Evolutionary conservation across 1,140 invertebrate genomes (phyloP).

Genomic region (Drosophila pandora): DNA sequence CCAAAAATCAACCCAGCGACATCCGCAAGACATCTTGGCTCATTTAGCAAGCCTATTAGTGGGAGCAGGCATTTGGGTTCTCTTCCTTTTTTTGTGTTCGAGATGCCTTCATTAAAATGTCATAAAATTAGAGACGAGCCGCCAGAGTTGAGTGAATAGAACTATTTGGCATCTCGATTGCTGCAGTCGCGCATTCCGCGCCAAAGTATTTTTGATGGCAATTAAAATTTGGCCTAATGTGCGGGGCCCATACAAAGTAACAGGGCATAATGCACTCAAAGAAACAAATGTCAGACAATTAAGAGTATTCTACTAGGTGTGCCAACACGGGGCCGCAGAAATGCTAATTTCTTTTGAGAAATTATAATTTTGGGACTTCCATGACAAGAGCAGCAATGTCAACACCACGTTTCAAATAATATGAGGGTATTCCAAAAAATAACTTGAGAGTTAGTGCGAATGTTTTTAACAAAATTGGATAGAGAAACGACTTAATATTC

Average conservation of each 20-base stretch:
- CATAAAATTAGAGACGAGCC: slow-evolving; percentile 31
- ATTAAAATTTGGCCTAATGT: slow-evolving; percentile 18
- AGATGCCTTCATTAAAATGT: slow-evolving; percentile 41
- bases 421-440: too few relatives aligned
- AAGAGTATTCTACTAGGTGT: background rate
- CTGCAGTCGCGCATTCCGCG: slow-evolving; percentile 1
- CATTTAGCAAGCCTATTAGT: slow-evolving; percentile 26
- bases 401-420: too few relatives aligned
- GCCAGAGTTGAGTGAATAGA: slow-evolving; percentile 5
- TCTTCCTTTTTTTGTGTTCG: background rate
- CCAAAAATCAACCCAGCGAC: slow-evolving; percentile 3
- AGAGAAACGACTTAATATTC: background rate
- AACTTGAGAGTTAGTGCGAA: too few relatives aligned
- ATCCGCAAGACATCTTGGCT: slow-evolving; percentile 15
- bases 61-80: background rate
- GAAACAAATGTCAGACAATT: background rate
- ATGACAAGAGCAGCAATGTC: too few relatives aligned
- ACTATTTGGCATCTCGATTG: slow-evolving; percentile 20
- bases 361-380: too few relatives aligned
- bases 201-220: slow-evolving; percentile 19
- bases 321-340: background rate
- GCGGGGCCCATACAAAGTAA: slow-evolving; percentile 9
- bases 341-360: too few relatives aligned
- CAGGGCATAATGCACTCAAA: background rate
- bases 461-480: too few relatives aligned